A percentile compares a stretch with the other conserved stretches of the same genome.
Evolutionary conservation across 2,888 invertebrate species (phyloP).

Genomic region (Allophyes oxyacanthae): DNA sequence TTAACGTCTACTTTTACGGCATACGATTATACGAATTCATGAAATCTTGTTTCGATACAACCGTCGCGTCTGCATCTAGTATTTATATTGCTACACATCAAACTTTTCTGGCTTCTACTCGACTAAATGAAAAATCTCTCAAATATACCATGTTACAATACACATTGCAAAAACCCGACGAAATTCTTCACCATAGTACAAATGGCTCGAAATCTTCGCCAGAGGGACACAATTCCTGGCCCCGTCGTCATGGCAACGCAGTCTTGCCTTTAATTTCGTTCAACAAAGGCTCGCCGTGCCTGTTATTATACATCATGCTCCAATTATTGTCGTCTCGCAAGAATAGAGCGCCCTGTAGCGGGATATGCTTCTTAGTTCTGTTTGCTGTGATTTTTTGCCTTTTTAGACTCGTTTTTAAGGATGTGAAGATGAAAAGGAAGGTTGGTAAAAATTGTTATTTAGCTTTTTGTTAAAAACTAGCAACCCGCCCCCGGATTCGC

Average conservation of each 20-base stretch:
- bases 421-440: background rate
- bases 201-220: constrained; percentile 31
- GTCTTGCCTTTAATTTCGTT: constrained; percentile 72
- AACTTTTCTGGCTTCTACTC: no score
- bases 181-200: constrained; percentile 8
- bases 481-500: no score
- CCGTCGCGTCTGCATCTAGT: no score
- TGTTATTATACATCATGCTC: constrained; percentile 76
- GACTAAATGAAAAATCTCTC: no score
- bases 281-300: constrained; percentile 67
- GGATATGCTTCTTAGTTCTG: constrained; percentile 8
- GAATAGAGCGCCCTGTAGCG: constrained; percentile 60
- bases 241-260: constrained; percentile 63
- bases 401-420: background rate
- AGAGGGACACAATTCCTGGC: constrained; percentile 28
- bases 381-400: constrained; percentile 24
- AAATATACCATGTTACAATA: background rate
- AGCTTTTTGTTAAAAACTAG: no score
- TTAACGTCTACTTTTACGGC: no score
- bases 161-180: background rate
- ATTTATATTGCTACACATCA: no score
- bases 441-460: background rate
- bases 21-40: no score
- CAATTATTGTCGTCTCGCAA: constrained; percentile 73
- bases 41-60: no score